phyloP scores from a whole-genome alignment of 2,113 vertebrate species.

The Hippotragus niger region DNA sequence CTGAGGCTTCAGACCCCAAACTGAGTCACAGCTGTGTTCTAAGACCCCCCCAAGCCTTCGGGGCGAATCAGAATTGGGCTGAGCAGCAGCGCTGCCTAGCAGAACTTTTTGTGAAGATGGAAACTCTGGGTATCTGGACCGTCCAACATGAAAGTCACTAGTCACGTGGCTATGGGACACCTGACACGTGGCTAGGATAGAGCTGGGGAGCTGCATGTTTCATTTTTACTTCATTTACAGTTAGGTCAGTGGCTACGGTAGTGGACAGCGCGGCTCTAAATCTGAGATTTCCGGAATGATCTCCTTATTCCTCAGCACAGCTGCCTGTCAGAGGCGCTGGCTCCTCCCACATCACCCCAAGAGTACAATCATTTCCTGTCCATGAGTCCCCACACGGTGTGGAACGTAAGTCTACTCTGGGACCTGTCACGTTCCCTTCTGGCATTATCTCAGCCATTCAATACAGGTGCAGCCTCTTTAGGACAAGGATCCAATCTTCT shows the following conservation, averaged over 20 bases:
- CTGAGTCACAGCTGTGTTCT: background rate
- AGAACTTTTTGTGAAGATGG: rapidly evolving
- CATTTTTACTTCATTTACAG: background rate
- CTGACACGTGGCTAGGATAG: background rate
- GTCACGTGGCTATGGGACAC: background rate
- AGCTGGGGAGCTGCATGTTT: background rate
- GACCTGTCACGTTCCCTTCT: background rate
- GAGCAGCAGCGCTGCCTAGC: background rate
- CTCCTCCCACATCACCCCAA: background rate
- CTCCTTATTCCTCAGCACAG: background rate
- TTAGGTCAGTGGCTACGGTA: background rate
- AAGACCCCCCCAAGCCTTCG: background rate
- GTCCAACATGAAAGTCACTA: rapidly evolving
- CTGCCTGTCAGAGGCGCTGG: background rate
- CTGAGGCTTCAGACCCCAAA: background rate
- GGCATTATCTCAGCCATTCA: background rate
- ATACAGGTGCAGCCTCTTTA: too few species aligned
- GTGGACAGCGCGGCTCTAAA: background rate
- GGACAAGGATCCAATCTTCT: background rate
- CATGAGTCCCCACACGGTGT: rapidly evolving
- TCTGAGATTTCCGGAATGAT: background rate
- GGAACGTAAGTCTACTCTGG: background rate
- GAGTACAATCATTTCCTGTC: background rate
- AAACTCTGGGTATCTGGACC: rapidly evolving
- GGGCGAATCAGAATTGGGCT: background rate